Conservation (phyloP, 2,888 invertebrate genomes). For the Ectropis crepuscularia region DNA sequence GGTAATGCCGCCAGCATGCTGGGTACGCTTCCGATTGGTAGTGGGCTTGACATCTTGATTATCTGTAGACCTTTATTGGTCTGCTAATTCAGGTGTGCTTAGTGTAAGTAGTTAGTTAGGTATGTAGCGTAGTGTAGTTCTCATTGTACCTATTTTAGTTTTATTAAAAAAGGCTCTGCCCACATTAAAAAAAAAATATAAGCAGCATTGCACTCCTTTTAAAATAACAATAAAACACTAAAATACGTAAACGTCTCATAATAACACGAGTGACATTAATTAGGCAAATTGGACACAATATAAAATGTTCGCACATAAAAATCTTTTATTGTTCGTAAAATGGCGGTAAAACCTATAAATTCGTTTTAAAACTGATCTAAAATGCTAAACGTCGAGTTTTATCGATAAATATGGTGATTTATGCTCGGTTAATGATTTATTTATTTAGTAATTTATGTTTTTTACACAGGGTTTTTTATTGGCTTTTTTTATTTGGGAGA, state of each 20-base stretch:
- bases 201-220: not conserved
- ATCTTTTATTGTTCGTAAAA: slow-evolving; percentile 24
- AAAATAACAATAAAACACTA: not conserved
- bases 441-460: slow-evolving; percentile 18
- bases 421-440: slow-evolving; percentile 22
- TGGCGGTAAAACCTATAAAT: slow-evolving; percentile 19
- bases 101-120: too few relatives aligned
- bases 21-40: too few relatives aligned
- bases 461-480: slow-evolving; percentile 12
- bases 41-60: too few relatives aligned
- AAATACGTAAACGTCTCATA: slow-evolving; percentile 13
- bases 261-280: slow-evolving; percentile 32
- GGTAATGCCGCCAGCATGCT: too few relatives aligned
- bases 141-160: too few relatives aligned
- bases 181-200: too few relatives aligned
- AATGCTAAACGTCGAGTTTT: slow-evolving; percentile 22
- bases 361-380: slow-evolving; percentile 22
- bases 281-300: slow-evolving; percentile 28
- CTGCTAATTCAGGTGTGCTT: too few relatives aligned
- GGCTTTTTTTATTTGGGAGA: slow-evolving; percentile 6
- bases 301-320: slow-evolving; percentile 22
- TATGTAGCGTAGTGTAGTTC: too few relatives aligned
- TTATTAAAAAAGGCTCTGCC: too few relatives aligned
- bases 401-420: slow-evolving; percentile 24
- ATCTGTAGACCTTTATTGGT: too few relatives aligned